Base-by-base conservation (phyloP, 2,113 vertebrate genomes). In the Silurus asotus region DNA sequence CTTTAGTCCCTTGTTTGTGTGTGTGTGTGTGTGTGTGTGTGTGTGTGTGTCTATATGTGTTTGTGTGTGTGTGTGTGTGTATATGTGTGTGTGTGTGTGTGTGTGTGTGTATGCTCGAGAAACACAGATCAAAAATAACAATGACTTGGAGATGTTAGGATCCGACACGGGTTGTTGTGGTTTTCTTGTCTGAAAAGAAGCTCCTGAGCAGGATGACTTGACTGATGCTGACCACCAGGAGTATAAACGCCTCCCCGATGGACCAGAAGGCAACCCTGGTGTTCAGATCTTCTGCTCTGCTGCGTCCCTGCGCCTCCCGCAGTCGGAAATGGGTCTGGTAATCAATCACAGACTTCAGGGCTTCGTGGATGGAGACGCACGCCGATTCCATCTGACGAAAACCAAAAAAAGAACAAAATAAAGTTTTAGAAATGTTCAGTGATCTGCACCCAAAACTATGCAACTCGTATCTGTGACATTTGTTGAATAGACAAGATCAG, bases 131-230 rank as follows among this genome's bases (percentile, higher is more conserved):
- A 25, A 62, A 72, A 80, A 83, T 37, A 80, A 11, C 8, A 25
- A 48, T 70, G 70, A 79, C 48, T 65, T 45, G 69, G 78, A 77
- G 81, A 25, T 88, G 94, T 97, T 98, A 99, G 0, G 97, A 99
- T 89, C 97, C 98, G 5, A 99, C 96, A 0, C 98, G 97, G 0
- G 98, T 99, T 82, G 97, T 96, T 15, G 98, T 99, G 92, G 97
- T 99, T 95, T 98, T 98, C 93, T 96, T 98, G 95, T 99, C 98
- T 0, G 97, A 99, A 94, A 99, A 99, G 93, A 99, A 99, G 91
- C 98, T 99, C 92, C 98, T 96, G 56, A 99, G 95, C 81, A 99
- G 96, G 56, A 99, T 96, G 0, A 99, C 97, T 93, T 99, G 98
- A 94, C 98, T 99, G 3, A 99, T 95, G 93, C 98, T 99, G 92